phyloP scores from a whole-genome alignment of 2,888 invertebrate species.

The Shargacucullia verbasci region DNA sequence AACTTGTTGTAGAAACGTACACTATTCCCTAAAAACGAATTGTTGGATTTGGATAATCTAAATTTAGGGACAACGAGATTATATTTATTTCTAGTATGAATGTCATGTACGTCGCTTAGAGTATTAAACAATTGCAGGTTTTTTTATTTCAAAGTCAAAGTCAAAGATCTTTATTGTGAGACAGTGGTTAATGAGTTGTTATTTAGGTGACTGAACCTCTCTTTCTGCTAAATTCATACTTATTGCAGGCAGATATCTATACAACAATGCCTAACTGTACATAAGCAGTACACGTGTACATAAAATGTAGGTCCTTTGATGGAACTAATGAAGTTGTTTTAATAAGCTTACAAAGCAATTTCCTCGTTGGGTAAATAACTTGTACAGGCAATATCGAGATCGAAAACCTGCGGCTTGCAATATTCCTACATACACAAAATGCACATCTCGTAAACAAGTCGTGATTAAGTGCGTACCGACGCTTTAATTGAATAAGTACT shows the following conservation, averaged over 20 bases:
- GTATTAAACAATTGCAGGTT: too few species aligned
- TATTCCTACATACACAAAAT: slow-evolving; percentile 21
- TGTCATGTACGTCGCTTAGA: too few species aligned
- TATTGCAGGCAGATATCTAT: too few species aligned
- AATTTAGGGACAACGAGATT: too few species aligned
- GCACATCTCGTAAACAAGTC: slow-evolving; percentile 9
- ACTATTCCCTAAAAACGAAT: too few species aligned
- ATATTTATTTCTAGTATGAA: too few species aligned
- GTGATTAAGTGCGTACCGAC: slow-evolving; percentile 18
- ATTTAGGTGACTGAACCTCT: slow-evolving; percentile 5
- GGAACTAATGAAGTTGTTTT: slow-evolving; percentile 57
- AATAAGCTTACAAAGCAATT: slow-evolving; percentile 65
- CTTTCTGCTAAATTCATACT: slow-evolving; percentile 16
- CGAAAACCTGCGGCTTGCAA: slow-evolving; percentile 19
- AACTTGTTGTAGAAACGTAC: too few species aligned
- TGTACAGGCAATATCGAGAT: slow-evolving; percentile 35
- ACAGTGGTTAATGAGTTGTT: too few species aligned
- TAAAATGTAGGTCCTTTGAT: slow-evolving; percentile 42
- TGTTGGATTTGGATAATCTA: too few species aligned
- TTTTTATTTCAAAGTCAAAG: too few species aligned
- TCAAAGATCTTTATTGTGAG: too few species aligned
- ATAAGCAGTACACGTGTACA: slow-evolving; percentile 8
- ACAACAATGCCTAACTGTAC: slow-evolving; percentile 3
- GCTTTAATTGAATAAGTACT: neutral
- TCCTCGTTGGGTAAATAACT: slow-evolving; percentile 55